A percentile compares a stretch with the other conserved stretches of the same genome.
These are phyloP conservation scores for Melinaea marsaeus DNA, from an alignment of 2,888 invertebrate genomes.

Conservation along the genomic window DNA sequence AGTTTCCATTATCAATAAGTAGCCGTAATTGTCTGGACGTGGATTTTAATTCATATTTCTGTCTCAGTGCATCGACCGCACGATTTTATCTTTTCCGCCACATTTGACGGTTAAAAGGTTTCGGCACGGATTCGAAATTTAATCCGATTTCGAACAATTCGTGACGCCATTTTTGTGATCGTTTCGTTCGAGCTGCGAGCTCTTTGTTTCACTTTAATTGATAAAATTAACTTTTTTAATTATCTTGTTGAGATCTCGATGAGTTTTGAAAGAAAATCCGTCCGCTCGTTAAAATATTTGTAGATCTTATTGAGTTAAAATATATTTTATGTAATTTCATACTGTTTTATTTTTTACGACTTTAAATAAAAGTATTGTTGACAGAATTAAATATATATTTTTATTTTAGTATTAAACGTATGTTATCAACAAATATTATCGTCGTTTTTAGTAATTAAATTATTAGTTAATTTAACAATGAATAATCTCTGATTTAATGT, in stretches of 20 bases:
- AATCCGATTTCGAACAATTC: slow-evolving; percentile 56
- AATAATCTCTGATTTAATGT: background rate
- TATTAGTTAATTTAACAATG: background rate
- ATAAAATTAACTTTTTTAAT: slow-evolving; percentile 29
- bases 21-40: slow-evolving; percentile 20
- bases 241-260: slow-evolving; percentile 17
- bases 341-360: no score
- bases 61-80: slow-evolving; percentile 58
- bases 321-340: no score
- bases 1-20: slow-evolving; percentile 6
- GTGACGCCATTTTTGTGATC: slow-evolving; percentile 48
- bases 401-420: no score
- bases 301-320: background rate
- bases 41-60: slow-evolving; percentile 27
- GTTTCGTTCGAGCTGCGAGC: slow-evolving; percentile 32
- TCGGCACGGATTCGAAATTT: slow-evolving; percentile 60
- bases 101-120: slow-evolving; percentile 58
- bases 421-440: no score
- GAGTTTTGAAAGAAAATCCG: slow-evolving; percentile 11
- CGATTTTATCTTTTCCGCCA: slow-evolving; percentile 62
- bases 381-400: no score
- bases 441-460: background rate
- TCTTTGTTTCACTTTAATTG: slow-evolving; percentile 35
- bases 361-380: no score
- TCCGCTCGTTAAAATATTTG: background rate